phyloP scores from a whole-genome alignment of 2,888 invertebrate species.

The Drosophila buzzatii region DNA sequence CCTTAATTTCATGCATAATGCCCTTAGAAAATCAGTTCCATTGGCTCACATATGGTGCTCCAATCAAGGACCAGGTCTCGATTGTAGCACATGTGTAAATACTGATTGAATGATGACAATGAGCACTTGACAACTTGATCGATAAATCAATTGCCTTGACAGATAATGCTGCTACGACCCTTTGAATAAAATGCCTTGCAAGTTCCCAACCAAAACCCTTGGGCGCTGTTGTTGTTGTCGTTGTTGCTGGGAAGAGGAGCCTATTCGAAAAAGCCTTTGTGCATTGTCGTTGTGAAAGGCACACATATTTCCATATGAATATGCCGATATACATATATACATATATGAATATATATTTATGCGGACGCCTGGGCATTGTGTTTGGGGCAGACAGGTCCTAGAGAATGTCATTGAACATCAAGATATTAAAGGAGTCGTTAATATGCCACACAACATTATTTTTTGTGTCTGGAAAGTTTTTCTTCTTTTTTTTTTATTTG shows the following conservation, averaged over 20 bases:
- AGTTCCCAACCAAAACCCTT: conserved; percentile 16
- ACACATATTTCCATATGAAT: conserved; percentile 28
- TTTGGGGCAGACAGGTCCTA: conserved; percentile 44
- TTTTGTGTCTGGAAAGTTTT: conserved; percentile 39
- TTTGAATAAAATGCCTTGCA: conserved; percentile 55
- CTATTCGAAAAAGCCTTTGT: conserved; percentile 44
- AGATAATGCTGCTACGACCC: conserved; percentile 70
- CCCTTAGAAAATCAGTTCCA: conserved; percentile 3
- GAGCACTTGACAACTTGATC: conserved; percentile 80
- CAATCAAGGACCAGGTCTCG: conserved; percentile 33
- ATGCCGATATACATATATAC: conserved; percentile 33
- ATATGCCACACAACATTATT: conserved; percentile 40
- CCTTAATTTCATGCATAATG: not conserved
- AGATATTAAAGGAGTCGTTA: conserved; percentile 62
- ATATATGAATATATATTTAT: conserved; percentile 14
- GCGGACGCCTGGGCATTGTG: conserved; percentile 50
- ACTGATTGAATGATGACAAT: conserved; percentile 76
- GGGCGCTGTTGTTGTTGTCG: conserved; percentile 25
- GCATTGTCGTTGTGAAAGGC: conserved; percentile 20
- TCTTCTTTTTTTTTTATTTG: no score
- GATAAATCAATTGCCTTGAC: conserved; percentile 79
- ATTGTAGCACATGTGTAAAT: conserved; percentile 68
- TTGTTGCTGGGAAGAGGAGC: not conserved
- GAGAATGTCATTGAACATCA: conserved; percentile 76
- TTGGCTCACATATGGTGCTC: conserved; percentile 5